Base-by-base conservation (phyloP, 1,140 invertebrate genomes). In the Aricia agestis region DNA sequence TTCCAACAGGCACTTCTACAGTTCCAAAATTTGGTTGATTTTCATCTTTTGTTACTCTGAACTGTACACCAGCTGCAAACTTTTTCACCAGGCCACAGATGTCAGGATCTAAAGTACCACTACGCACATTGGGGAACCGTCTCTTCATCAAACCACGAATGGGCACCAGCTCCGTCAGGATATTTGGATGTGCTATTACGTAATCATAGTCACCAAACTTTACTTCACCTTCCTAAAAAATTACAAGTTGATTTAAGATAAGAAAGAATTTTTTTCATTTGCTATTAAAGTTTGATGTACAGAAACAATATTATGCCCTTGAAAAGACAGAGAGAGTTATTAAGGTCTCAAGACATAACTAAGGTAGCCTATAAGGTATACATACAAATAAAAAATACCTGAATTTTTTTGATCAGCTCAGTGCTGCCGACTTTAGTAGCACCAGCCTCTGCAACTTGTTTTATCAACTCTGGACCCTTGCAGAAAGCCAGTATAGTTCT, bases 141-240 rank as follows among this genome's bases (percentile, higher is more conserved):
- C 89, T 94, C 76, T 95, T 97, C 90, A 98, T 90, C 11, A 97
- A 80, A 19, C 96, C 96, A 78, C 95, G 92, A 63, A 97, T 92
- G 0, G 93, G 89, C 2, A 96, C 92, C 36, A 97, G 82, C 66
- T 97, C 96, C 0, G 95, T 92, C 70, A 97, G 82, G 72, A 97
- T 96, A 80, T 95, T 94, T 5, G 95, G 94, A 92, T 97, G 95
- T 6, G 96, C 95, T 52, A 97, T 86, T 2, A 96, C 80, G 81
- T 92, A 94, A 76, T 96, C 93, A 85, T 94, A 97, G 70, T 97
- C 95, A n/a, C 92, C 85, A 6, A 95, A 74, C 63, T 93, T 86
- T 17, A 97, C 80, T 75, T 94, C 90, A 42, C 96, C 96, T 78
- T 90, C 94, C 94, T 95, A 80, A 19, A 74, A 78, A 72, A 45